phyloP scores from a whole-genome alignment of 2,113 vertebrate genomes.

The Anseranas semipalmata region DNA sequence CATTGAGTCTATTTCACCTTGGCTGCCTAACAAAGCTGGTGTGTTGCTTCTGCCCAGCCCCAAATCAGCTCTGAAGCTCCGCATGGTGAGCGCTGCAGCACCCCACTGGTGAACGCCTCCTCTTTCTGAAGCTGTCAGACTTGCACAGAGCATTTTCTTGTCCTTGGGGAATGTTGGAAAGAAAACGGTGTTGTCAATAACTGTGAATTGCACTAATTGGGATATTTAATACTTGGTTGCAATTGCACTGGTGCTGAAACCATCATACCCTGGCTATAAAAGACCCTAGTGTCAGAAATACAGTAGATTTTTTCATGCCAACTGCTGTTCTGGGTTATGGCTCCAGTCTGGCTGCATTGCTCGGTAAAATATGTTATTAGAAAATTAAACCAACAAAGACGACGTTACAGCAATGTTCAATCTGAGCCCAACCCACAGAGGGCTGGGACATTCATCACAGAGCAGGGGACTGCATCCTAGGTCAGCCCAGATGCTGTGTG shows the following conservation, averaged over 20 bases:
- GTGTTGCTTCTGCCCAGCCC: neutral
- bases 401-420: neutral
- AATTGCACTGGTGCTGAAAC: conserved; percentile 47
- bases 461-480: neutral
- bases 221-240: conserved; percentile 51
- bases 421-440: neutral
- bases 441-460: neutral
- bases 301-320: conserved; percentile 55
- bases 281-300: conserved; percentile 37
- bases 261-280: conserved; percentile 7
- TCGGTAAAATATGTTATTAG: conserved; percentile 37
- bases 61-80: neutral
- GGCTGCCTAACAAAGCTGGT: neutral
- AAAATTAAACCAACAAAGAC: conserved; percentile 25
- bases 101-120: neutral
- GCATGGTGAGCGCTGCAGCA: rapidly evolving
- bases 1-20: neutral
- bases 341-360: conserved; percentile 66
- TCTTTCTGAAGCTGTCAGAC: neutral
- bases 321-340: conserved; percentile 13
- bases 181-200: neutral
- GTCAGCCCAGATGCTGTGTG: rapidly evolving
- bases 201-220: conserved; percentile 41
- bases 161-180: conserved; percentile 13
- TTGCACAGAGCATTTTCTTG: neutral